phyloP scores from a whole-genome alignment of 2,888 invertebrate genomes.

The Megalurothrips usitatus region DNA sequence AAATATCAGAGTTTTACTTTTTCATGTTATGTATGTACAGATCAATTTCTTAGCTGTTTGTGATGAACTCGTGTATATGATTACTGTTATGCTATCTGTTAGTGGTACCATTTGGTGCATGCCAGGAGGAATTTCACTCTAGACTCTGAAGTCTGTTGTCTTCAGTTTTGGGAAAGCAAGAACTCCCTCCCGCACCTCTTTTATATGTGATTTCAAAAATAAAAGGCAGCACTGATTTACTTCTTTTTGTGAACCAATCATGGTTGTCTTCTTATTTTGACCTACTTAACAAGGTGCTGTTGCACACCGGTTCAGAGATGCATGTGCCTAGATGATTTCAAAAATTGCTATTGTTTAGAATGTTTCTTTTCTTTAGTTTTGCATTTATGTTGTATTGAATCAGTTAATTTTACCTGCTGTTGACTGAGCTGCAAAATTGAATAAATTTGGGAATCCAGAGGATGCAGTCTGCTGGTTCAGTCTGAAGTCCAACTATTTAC shows the following conservation, averaged over 20 bases:
- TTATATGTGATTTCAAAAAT: constrained; percentile 13
- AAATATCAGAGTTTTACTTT: not conserved
- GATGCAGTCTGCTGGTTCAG: not conserved
- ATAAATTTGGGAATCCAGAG: not conserved
- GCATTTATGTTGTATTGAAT: constrained; percentile 5
- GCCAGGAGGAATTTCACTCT: not conserved
- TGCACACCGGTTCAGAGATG: not conserved
- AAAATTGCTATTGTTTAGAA: not conserved
- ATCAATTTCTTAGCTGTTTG: constrained; percentile 14
- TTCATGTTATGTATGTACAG: not conserved
- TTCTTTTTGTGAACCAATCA: not conserved
- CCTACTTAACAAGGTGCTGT: constrained; percentile 4
- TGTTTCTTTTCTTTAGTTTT: not conserved
- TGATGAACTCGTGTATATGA: not conserved
- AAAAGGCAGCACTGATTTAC: not conserved
- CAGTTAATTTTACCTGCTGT: not conserved
- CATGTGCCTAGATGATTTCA: not conserved
- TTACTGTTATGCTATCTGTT: not conserved
- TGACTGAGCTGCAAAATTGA: not conserved
- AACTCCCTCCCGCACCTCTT: not conserved
- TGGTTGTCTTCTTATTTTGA: constrained; percentile 12
- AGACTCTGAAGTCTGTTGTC: not conserved
- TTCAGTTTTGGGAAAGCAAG: not conserved
- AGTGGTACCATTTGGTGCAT: not conserved
- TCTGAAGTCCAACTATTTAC: not conserved